phyloP scores from a whole-genome alignment of 2,797 vertebrate species.

The Spondyliosoma cantharus region DNA sequence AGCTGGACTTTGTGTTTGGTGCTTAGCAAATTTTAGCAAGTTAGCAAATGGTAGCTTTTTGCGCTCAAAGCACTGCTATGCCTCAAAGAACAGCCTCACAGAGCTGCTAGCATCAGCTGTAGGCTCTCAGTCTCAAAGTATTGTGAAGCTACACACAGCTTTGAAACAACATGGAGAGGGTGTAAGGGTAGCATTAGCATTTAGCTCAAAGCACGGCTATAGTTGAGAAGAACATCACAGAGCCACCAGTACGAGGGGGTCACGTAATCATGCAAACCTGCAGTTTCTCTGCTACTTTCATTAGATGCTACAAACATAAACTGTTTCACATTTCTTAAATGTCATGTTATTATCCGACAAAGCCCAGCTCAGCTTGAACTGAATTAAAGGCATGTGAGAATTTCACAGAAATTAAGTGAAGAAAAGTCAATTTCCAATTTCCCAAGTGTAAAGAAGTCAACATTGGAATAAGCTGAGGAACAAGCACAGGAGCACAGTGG shows the following conservation, averaged over 20 bases:
- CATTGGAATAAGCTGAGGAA: slow-evolving; percentile 16
- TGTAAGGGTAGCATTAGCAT: background rate
- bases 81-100: too few species aligned
- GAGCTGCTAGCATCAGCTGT: background rate
- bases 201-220: background rate
- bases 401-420: too few species aligned
- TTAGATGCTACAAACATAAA: slow-evolving; percentile 1
- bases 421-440: too few species aligned
- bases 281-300: slow-evolving; percentile 2
- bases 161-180: too few species aligned
- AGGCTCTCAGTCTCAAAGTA: too few species aligned
- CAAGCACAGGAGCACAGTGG: slow-evolving; percentile 25
- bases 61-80: background rate
- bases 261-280: background rate
- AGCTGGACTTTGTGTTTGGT: slow-evolving; percentile 10
- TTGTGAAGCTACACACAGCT: too few species aligned
- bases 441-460: background rate
- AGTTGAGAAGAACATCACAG: background rate
- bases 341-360: background rate
- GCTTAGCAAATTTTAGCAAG: background rate
- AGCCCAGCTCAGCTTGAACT: background rate
- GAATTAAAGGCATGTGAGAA: slow-evolving; percentile 1
- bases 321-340: background rate
- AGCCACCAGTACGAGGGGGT: background rate
- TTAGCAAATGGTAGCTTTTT: background rate